Base-by-base conservation (phyloP, 1,140 invertebrate genomes). In the Platyscapa corneri region DNA sequence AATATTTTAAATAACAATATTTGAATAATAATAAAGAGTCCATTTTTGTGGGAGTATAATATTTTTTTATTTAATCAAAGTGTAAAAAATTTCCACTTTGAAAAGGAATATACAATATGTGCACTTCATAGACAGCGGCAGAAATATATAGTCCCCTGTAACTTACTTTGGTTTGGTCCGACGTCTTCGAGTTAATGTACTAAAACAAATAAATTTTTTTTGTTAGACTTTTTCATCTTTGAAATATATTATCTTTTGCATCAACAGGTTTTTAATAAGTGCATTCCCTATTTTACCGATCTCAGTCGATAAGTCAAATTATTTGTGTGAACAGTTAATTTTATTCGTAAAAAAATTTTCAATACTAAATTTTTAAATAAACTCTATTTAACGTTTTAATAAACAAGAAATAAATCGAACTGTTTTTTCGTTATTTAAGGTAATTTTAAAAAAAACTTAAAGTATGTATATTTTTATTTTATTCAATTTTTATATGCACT, bases 141-240 rank as follows among this genome's bases (percentile, higher is more conserved):
- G 46, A 74, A 74, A 86, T 65, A n/a, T 87, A 89, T 88, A 85
- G 87, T 90, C 86, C 89, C 88, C 86, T 87, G 80, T 85, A 87
- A 83, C 86, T 92, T 89, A 92, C 90, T 93, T 93, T 86, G 90
- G 91, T 77, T 86, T 88, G 87, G 87, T 90, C 86, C 90, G 90
- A 88, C 92, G 91, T 89, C 91, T 91, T 89, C 93, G 90, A 75
- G 92, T 93, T 88, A 93, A 89, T 39, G 93, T 93, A 88, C 93
- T 93, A 90, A 56, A 93, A 93, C 88, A 91, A 78, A 87, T 86
- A 32, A 86, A 70, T 34, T 70, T 70, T 70, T 70, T 32, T 8
- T 16, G 3, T 30, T 32, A 7, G 0, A 70, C 37, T 3, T 42
- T 42, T 2, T 20, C 5, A 74, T 34, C 10, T 23, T 42, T 5